phyloP scores from a whole-genome alignment of 2,797 vertebrate species.

The Xenentodon cancila region DNA sequence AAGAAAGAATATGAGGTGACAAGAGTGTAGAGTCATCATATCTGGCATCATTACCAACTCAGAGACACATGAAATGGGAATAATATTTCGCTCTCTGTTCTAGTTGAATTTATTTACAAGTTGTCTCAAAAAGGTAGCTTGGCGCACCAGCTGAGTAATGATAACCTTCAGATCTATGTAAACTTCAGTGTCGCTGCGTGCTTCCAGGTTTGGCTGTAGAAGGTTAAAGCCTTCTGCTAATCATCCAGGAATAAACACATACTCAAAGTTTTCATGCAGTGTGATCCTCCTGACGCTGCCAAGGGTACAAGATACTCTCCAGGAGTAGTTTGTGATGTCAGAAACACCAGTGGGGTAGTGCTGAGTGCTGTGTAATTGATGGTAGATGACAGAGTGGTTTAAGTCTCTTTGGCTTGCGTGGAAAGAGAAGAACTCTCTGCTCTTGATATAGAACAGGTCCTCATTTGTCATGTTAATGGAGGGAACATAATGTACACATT shows the following conservation, averaged over 20 bases:
- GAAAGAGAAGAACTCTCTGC: constrained; percentile 17
- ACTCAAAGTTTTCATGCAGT: constrained; percentile 16
- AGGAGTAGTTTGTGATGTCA: constrained; percentile 40
- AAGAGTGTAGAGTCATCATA: too few species aligned
- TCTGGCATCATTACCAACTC: too few species aligned
- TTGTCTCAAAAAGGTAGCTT: too few species aligned
- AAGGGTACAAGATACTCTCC: constrained; percentile 40
- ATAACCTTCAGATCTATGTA: background rate
- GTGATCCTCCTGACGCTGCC: constrained; percentile 14
- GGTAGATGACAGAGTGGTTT: constrained; percentile 7
- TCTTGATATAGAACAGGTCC: constrained; percentile 33
- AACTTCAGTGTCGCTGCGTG: background rate
- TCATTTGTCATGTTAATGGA: constrained; percentile 22
- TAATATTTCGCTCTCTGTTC: too few species aligned
- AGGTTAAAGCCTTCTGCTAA: constrained; percentile 17
- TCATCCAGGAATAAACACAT: constrained; percentile 40
- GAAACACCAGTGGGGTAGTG: constrained; percentile 9
- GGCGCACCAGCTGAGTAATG: too few species aligned
- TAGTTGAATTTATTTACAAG: too few species aligned
- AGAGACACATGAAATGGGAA: too few species aligned
- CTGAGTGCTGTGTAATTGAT: constrained; percentile 20
- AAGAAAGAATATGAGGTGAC: too few species aligned
- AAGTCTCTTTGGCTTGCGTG: constrained; percentile 17
- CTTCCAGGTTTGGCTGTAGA: constrained; percentile 8
- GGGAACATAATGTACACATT: background rate